Evolutionary conservation across 2,888 invertebrate species (phyloP), one percentile per base, ranked within the genome.

Genomic region (Cephonodes hylas): DNA sequence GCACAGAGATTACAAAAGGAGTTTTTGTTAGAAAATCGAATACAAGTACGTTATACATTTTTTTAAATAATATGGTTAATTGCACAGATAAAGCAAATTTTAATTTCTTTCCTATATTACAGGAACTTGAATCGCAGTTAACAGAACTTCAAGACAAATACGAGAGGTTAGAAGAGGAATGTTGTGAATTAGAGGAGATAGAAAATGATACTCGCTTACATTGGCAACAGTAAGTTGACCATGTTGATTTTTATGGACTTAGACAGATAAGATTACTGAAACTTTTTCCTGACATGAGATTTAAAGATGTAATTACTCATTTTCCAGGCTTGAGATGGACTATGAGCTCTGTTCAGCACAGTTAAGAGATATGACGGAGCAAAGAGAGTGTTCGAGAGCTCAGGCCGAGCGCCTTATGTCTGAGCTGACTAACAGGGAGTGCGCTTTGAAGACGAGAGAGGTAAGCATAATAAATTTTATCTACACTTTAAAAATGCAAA

Each of bases 141-240:
- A 88, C 92, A 66, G 93, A 93, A 75, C 91, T 95, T 73, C 93
- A 94, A 75, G 92, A 93, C 56, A 94, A 95, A 73, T 95, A 95
- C 82, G 93, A 93, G 63, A 88, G 91, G 71, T 85, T 96, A 71
- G 95, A 96, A 77, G 95, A 96, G 79, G 95, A 95, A 77, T 94
- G 94, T 81, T 95, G 95, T 78, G 96, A 96, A 83, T 91, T 95
- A 66, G 96, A 96, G 85, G 96, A 96, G 84, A 95, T 95, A 27
- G 96, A 96, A 85, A 96, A 96, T 89, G 96, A 96, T 74, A 95
- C 95, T n/a, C 87, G 94, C 71, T 84, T 94, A 70, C 93, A 93
- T 80, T 94, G 93, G 88, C 94, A 94, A 78, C 93, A 93, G 93
- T 93, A 75, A 86, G 92, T 86, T 3, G 6, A 3, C 10, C 7